A percentile compares a stretch with the other conserved stretches of the same genome.
phyloP scores from a whole-genome alignment of 2,888 invertebrate species.

The Coenonympha glycerion region DNA sequence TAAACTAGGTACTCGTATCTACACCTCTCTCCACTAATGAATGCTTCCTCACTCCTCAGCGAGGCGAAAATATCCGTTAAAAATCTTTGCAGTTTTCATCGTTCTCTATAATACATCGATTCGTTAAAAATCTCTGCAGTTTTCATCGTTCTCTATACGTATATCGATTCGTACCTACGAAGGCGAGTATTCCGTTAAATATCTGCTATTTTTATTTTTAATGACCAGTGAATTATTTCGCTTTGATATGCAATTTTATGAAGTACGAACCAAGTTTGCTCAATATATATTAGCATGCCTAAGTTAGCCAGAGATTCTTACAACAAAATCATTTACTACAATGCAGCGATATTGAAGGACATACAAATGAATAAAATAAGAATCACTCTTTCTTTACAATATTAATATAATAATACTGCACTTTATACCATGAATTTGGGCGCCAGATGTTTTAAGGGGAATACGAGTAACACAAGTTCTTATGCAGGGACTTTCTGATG shows the following conservation, averaged over 20 bases:
- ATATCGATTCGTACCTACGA: neutral
- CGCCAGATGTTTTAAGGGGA: neutral
- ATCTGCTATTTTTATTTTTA: no score
- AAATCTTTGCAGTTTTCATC: neutral
- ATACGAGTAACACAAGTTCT: neutral
- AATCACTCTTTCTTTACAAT: neutral
- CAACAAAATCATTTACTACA: no score
- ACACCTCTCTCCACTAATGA: neutral
- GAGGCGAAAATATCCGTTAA: neutral
- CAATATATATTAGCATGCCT: no score
- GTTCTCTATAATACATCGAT: no score
- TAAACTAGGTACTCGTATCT: neutral
- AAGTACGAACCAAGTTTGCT: no score
- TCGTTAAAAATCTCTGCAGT: no score
- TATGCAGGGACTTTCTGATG: slow-evolving; percentile 1
- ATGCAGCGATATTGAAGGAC: no score
- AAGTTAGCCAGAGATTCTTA: no score
- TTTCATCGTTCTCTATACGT: no score
- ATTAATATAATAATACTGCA: neutral
- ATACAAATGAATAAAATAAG: neutral
- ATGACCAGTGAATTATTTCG: no score
- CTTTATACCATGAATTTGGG: neutral
- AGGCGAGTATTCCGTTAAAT: no score
- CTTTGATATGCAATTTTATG: no score
- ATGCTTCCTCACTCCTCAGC: neutral